Base-by-base conservation (phyloP, 2,797 vertebrate species). In the Enteromius treurensis region DNA sequence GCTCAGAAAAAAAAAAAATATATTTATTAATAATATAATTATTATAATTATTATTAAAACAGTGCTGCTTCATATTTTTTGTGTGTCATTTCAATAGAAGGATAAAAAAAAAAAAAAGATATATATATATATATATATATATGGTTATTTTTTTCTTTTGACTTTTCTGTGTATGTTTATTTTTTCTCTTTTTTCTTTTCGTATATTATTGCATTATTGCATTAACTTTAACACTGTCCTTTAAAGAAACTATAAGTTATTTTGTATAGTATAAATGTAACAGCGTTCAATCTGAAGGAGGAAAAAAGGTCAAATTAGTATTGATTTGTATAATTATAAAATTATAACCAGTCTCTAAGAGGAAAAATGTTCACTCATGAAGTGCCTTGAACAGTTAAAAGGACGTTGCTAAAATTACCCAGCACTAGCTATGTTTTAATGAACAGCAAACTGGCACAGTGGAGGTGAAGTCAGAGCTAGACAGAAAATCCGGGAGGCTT, bases 401-500 rank as follows among this genome's bases (percentile, higher is more conserved):
- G 42, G 26, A 67, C 0, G 10, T 34, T 51, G 42, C 65, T 70
- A 32, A 80, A 70, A 58, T 70, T 32, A 58, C 14, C 34, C 51
- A 69, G 49, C 45, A 21, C 13, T 70, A 13, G n/a, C 51, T 51
- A 55, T 29, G 65, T 80, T 70, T 75, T 51, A 74, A 49, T 64
- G 70, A 64, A 51, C 53, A 15, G 0, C 69, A 73, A 47, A 62
- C 42, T 49, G 34, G 47, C 70, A 51, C 29, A 64, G 26, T 74
- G 65, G 64, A 53, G 47, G 19, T 77, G 13, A 62, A 34, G 17
- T 67, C 49, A 45, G 67, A 60, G 53, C 51, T 70, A 4, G 53
- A 47, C 42, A 37, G 4, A 69, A 78, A 77, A 83, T 77, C 65
- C 81, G 26, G 60, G 58, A 74, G 83, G 83, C 69, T 80, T 84